Evolutionary conservation across 1,140 invertebrate species (phyloP), one percentile per base, ranked within the genome.

Genomic region (Drosophila littoralis): DNA sequence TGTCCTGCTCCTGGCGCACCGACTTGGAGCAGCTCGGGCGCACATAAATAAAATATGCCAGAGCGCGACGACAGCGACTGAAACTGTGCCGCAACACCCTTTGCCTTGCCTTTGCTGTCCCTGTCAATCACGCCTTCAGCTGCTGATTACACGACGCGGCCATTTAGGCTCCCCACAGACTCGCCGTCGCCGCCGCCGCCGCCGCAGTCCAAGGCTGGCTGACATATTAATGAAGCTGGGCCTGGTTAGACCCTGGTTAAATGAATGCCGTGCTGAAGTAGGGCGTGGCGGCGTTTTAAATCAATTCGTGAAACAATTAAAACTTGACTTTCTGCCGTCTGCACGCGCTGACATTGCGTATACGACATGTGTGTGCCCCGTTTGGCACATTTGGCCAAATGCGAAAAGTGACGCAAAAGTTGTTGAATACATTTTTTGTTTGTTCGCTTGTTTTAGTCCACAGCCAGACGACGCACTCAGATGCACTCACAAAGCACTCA

Each of bases 241-340:
- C 58, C 51, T 7, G 57, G n/a, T n/a, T 50, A 43, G 42, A n/a
- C 13, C 42, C 58, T 68, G 72, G 40, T 64, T 75, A 76, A 79
- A 69, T 79, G 43, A 59, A 65, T 83, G 76, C 66, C 50, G 1
- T 7, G 51, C 51, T 64, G 54, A 58, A 58, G 71, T 36, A 15
- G 10, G 42, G 36, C n/a, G 58, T 43, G 58, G 28, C 43, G 72
- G 83, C 72, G 73, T 73, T 79, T 86, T 88, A 86, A 84, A 86
- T 88, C 82, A 86, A 84, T 84, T 85, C 78, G 75, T 60, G 58
- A 77, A 81, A 85, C 81, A 84, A 88, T 86, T 86, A 88, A 86
- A 88, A 82, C 79, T 88, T 88, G 82, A 79, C 79, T 85, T 82
- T 72, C 22, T 13, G 36, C n/a, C 17, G 48, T 0, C 22, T 28